Percentiles rank a stretch among this genome's conserved stretches.
phyloP scores from a whole-genome alignment of 2,113 vertebrate species.

The Psammodynastes pulverulentus region DNA sequence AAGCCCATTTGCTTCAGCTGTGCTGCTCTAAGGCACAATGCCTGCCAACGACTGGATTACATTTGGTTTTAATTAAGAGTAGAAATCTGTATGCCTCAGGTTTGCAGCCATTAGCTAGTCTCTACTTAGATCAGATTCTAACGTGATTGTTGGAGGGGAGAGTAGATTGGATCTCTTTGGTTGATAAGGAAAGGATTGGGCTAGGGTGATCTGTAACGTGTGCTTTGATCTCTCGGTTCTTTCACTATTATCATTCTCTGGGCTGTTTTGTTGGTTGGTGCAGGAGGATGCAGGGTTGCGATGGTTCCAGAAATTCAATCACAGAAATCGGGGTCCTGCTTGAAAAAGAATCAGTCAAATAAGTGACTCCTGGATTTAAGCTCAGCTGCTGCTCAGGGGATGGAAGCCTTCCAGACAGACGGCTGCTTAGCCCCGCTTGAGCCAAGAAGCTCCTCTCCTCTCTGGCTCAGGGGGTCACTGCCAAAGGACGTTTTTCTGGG shows the following conservation, averaged over 20 bases:
- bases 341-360: not conserved
- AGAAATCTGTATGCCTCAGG: not conserved
- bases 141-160: not conserved
- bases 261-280: not conserved
- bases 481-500: not conserved
- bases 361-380: not conserved
- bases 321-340: not conserved
- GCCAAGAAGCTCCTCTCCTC: not conserved
- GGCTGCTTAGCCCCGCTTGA: not conserved
- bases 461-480: not conserved
- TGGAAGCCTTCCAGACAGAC: not conserved
- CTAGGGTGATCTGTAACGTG: not conserved
- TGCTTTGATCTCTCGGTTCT: not conserved
- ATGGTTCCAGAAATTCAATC: not conserved
- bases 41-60: not conserved
- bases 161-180: not conserved
- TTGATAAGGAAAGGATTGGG: not conserved
- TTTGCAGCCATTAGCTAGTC: not conserved
- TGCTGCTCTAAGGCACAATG: not conserved
- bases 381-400: too few relatives aligned
- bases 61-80: not conserved
- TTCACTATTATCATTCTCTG: not conserved
- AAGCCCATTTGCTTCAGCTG: not conserved
- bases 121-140: not conserved
- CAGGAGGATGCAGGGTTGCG: too few relatives aligned